Evolutionary conservation across 1,140 invertebrate species (phyloP), one percentile per base, ranked within the genome.

Genomic region (Eriocheir sinensis): DNA sequence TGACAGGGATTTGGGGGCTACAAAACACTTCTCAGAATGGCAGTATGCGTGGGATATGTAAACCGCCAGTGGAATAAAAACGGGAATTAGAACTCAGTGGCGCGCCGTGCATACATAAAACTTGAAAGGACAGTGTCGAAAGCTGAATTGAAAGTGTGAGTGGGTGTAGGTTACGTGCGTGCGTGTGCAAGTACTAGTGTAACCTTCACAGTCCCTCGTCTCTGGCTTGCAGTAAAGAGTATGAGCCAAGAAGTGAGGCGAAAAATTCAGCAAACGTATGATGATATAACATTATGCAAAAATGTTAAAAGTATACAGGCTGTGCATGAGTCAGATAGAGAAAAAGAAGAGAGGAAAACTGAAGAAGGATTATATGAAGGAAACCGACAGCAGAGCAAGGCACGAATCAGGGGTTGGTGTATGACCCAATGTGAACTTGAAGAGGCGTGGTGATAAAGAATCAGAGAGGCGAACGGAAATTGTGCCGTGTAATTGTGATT

Each of bases 31-130:
- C 60, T 21, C 21, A n/a, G 27, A 72, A 72, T 72, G n/a, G 21
- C 60, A 72, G 8, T 21, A n/a, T 72, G 60, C 60, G 60, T 21
- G 21, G 60, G 60, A 72, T 72, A 72, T 72, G 60, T 72, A n/a
- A 72, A n/a, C 60, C n/a, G 27, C 60, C n/a, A n/a, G 60, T n/a
- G 60, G n/a, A n/a, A 72, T 72, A 72, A 72, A 72, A 72, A 72
- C 21, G 60, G 60, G 60, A 53, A 9, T 53, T n/a, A 21, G 48
- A 72, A n/a, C 60, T 72, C 60, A 72, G 60, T n/a, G 60, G 60
- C n/a, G 60, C 60, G 60, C 60, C n/a, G n/a, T 72, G 60, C 60
- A 72, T 72, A 72, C 60, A 72, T 72, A 72, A 72, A 72, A 72
- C 60, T 4, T 27, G 60, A 72, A 72, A 3, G 27, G 60, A 72